These are phyloP conservation scores for Trogon surrucura DNA, from an alignment of 2,113 vertebrate species.

Conservation along the genomic window DNA sequence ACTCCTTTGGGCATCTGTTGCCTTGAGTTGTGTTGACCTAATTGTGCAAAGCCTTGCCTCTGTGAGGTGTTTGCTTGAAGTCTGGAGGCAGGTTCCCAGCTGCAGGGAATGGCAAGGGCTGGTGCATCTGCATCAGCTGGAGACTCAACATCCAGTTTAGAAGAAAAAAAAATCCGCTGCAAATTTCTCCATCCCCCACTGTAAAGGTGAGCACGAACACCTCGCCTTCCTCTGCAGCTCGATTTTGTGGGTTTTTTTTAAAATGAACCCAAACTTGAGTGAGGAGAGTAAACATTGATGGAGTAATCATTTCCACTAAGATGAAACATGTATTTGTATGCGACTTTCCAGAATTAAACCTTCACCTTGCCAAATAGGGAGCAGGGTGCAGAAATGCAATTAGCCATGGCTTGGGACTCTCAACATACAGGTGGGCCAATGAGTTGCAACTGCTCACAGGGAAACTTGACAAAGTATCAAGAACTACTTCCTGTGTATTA, in stretches of 20 bases:
- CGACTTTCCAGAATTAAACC: not conserved
- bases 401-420: not conserved
- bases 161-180: not conserved
- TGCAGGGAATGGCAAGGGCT: not conserved
- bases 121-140: not conserved
- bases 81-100: not conserved
- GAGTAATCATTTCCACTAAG: not conserved
- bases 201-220: not conserved
- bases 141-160: not conserved
- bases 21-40: not conserved
- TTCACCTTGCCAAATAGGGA: not conserved
- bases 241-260: not conserved
- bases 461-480: not conserved
- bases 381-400: not conserved
- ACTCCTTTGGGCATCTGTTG: not conserved
- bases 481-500: not conserved
- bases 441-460: not conserved
- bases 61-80: not conserved
- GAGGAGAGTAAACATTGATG: not conserved
- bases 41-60: not conserved
- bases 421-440: not conserved
- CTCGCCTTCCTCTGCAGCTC: not conserved
- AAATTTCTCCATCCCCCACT: not conserved
- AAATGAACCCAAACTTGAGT: not conserved
- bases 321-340: not conserved